phyloP scores from a whole-genome alignment of 2,888 invertebrate genomes.

The Scaptomyza polygonia region DNA sequence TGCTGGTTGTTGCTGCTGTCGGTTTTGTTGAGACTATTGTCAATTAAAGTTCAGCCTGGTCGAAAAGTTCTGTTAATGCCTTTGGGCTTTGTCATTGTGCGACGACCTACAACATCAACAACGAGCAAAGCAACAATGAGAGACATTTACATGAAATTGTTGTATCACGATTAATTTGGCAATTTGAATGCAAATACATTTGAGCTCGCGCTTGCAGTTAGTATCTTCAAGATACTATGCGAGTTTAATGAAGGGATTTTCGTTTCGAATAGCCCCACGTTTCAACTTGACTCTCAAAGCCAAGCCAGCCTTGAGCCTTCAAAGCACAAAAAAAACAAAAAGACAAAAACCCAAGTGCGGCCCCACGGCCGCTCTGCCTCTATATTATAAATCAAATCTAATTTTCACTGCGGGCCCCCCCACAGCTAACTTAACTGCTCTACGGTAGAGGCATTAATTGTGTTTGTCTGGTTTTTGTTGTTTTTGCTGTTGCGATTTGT shows the following conservation, averaged over 20 bases:
- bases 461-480: slow-evolving; percentile 3
- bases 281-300: slow-evolving; percentile 53
- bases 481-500: slow-evolving; percentile 69
- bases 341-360: neutral
- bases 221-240: slow-evolving; percentile 49
- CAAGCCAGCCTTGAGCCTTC: slow-evolving; percentile 44
- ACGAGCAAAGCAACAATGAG: slow-evolving; percentile 31
- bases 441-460: neutral
- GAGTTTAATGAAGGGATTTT: slow-evolving; percentile 56
- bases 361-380: slow-evolving; percentile 19
- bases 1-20: slow-evolving; percentile 10
- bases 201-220: slow-evolving; percentile 45
- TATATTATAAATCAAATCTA: slow-evolving; percentile 49
- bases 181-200: slow-evolving; percentile 80
- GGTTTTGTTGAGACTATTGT: slow-evolving; percentile 47
- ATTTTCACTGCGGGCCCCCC: slow-evolving; percentile 26
- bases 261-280: slow-evolving; percentile 44
- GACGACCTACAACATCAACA: slow-evolving; percentile 34
- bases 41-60: slow-evolving; percentile 61
- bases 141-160: slow-evolving; percentile 78
- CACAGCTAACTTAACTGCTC: slow-evolving; percentile 21
- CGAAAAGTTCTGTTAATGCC: slow-evolving; percentile 67
- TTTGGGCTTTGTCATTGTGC: slow-evolving; percentile 66
- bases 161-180: slow-evolving; percentile 82
- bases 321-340: too few species aligned